Conservation (phyloP, 2,888 invertebrate species). For the Rosalia funebris region DNA sequence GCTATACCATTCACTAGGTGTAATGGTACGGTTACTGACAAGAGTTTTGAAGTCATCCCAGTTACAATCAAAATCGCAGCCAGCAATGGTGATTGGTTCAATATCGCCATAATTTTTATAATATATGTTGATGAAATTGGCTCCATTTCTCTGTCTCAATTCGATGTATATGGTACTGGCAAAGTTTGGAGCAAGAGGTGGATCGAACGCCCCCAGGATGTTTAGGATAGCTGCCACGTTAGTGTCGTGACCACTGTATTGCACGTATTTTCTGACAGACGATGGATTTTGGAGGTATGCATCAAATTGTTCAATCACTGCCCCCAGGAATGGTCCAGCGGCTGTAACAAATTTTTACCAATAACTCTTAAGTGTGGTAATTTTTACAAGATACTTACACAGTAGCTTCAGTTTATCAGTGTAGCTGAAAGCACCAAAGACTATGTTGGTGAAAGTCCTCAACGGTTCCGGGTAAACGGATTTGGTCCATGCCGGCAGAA, state of each 20-base stretch:
- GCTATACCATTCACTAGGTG: background rate
- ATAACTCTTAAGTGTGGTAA: too few species aligned
- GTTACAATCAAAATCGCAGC: constrained; percentile 31
- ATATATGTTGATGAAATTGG: constrained; percentile 27
- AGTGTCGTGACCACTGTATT: constrained; percentile 82
- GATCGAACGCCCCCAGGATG: constrained; percentile 73
- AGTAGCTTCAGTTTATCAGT: background rate
- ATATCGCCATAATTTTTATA: constrained; percentile 28
- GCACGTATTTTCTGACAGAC: constrained; percentile 67
- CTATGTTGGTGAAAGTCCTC: background rate
- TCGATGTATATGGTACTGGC: constrained; percentile 76
- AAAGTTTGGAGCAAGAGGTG: constrained; percentile 71
- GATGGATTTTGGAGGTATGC: constrained; percentile 5
- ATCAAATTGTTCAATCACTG: constrained; percentile 27
- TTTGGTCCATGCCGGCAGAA: constrained; percentile 31
- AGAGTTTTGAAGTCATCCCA: constrained; percentile 20
- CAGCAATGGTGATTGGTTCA: constrained; percentile 17
- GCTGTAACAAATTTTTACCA: too few species aligned
- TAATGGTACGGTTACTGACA: background rate
- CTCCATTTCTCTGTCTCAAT: constrained; percentile 63
- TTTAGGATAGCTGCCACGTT: constrained; percentile 77
- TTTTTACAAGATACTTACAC: too few species aligned
- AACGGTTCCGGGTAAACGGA: constrained; percentile 33
- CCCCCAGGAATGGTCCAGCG: constrained; percentile 23
- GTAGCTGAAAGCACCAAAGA: background rate